Conservation (phyloP, 1,140 invertebrate genomes). For the Leptinotarsa undecemlineata region DNA sequence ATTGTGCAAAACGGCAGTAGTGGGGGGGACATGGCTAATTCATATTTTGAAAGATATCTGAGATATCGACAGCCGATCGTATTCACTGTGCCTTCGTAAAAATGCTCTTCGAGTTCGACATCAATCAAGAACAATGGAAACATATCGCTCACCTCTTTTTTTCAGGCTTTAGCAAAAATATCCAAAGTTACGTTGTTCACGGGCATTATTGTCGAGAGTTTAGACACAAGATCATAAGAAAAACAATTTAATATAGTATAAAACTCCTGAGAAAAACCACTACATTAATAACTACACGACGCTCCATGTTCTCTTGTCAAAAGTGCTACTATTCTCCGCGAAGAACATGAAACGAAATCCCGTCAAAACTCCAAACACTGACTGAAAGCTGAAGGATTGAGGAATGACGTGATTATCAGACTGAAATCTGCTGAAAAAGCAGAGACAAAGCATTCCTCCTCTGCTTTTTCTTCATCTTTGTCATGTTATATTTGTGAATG, state of each 20-base stretch:
- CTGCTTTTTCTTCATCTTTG: background rate
- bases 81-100: no score
- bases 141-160: background rate
- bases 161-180: conserved; percentile 3
- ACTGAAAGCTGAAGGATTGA: background rate
- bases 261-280: background rate
- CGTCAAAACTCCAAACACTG: background rate
- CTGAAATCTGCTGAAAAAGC: conserved; percentile 4
- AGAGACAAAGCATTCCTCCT: background rate
- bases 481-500: no score
- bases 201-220: background rate
- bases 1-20: conserved; percentile 2
- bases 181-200: conserved; percentile 2
- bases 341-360: background rate
- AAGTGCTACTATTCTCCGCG: background rate
- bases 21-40: background rate
- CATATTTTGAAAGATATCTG: background rate
- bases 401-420: background rate
- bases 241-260: background rate
- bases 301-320: conserved; percentile 5
- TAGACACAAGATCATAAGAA: conserved; percentile 8
- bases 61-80: background rate
- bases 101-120: no score
- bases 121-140: background rate
- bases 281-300: background rate